Conservation (phyloP, 2,888 invertebrate genomes). For the Tigriopus californicus region DNA sequence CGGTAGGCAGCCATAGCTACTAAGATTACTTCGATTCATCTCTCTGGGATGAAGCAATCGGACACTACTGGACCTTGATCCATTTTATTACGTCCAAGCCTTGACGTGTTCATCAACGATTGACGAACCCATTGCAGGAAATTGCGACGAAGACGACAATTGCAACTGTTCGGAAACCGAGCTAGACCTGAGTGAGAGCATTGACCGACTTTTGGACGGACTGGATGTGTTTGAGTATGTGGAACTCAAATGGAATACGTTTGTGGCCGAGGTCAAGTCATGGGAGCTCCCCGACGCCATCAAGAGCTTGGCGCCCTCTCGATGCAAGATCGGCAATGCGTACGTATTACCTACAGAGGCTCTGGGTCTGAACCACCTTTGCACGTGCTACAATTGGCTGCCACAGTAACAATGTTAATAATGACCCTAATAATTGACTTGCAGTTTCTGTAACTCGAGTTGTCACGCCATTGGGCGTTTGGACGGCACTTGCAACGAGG, state of each 20-base stretch:
- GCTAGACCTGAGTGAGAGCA: not conserved
- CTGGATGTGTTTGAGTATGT: not conserved
- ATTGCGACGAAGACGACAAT: not conserved
- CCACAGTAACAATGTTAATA: not conserved
- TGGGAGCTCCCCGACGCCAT: not conserved
- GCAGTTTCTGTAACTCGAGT: conserved; percentile 1
- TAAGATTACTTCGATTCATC: too few species aligned
- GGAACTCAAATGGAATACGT: not conserved
- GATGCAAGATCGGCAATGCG: not conserved
- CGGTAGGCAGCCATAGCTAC: not conserved
- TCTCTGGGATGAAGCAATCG: too few species aligned
- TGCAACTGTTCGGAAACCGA: conserved; percentile 7
- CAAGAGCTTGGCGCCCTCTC: conserved; percentile 1
- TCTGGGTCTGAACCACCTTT: too few species aligned
- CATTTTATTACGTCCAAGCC: too few species aligned
- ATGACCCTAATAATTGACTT: not conserved
- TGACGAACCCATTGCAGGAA: too few species aligned
- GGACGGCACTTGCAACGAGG: not conserved
- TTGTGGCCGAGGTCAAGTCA: not conserved
- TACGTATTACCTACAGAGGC: not conserved
- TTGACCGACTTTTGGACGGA: not conserved
- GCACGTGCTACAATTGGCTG: too few species aligned
- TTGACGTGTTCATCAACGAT: too few species aligned
- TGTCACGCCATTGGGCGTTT: conserved; percentile 1
- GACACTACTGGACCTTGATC: too few species aligned